Base-by-base conservation (phyloP, 64 coral and sea anemone genomes). In the Porites lutea region DNA sequence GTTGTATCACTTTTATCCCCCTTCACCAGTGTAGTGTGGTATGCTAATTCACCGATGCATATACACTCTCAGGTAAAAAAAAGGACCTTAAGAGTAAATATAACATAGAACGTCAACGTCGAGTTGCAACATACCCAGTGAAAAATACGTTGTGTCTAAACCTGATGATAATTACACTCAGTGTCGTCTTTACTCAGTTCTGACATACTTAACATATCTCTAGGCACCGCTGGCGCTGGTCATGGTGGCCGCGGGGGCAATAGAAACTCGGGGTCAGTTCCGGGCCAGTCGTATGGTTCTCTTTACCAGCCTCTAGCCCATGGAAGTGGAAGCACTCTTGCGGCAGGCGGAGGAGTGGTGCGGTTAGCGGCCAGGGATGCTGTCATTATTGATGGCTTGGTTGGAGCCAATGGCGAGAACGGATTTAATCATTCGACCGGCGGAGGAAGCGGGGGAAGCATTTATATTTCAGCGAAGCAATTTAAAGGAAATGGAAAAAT, bases 241-340 rank as follows among this genome's bases (percentile, higher is more conserved):
- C 96, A 98, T 46, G 96, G 96, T 93, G 96, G 96, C 23, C 90
- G 93, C 77, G 93, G 97, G 72, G 97, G 97, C 2, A 64, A 88
- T 67, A 91, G 97, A 61, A 82, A 77, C 46, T 59, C 22, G 2
- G 59, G 62, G 21, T 90, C 94, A 47, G 74, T 22, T 11, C 91
- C 97, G 27, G 97, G 97, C 19, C 53, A 16, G 27, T 88, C 94
- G 2, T 98, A 98, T 83, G 97, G 89, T 13, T 93, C 94, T 48
- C 76, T 91, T 13, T 79, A 53, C 19, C 63, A 79, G 50, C 94
- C 97, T 92, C 72, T 52, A 3, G 78, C 68, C 16, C 88, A 92
- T 60, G 97, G 97, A 55, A 98, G 97, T 48, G 97, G 94, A 14
- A 98, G 94, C 71, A 65, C 75, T 54, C 77, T 88, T 77, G 72